Percentiles rank a stretch among this genome's conserved stretches.
phyloP scores from a whole-genome alignment of 2,797 vertebrate species.

The Malacoctenus gilli region DNA sequence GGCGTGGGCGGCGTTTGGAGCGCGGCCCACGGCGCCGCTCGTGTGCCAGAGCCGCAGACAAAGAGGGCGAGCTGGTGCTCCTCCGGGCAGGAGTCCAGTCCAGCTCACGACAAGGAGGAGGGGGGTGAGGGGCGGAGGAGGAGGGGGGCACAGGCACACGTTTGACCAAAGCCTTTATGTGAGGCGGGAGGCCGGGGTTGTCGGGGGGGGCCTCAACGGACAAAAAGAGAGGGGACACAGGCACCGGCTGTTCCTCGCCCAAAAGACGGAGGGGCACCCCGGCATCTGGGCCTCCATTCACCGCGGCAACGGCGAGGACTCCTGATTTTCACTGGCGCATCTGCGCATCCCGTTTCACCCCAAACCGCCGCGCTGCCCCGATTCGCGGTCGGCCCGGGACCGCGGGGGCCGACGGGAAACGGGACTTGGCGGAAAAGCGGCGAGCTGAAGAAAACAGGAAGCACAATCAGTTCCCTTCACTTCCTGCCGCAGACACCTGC shows the following conservation, averaged over 20 bases:
- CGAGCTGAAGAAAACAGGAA: conserved; percentile 78
- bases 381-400: too few species aligned
- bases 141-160: conserved; percentile 71
- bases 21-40: conserved; percentile 45
- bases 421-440: conserved; percentile 52
- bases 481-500: conserved; percentile 61
- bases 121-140: conserved; percentile 35
- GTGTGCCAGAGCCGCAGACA: conserved; percentile 66
- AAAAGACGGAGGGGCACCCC: conserved; percentile 37
- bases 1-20: conserved; percentile 62
- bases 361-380: too few species aligned
- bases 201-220: conserved; percentile 59
- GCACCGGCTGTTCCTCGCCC: conserved; percentile 53
- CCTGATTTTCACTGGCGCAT: conserved; percentile 1
- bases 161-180: conserved; percentile 68
- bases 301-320: conserved; percentile 49
- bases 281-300: conserved; percentile 68
- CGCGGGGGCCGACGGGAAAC: too few species aligned
- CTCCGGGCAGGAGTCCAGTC: conserved; percentile 62
- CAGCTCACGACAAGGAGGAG: conserved; percentile 11
- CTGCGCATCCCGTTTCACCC: too few species aligned
- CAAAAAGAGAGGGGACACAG: conserved; percentile 64
- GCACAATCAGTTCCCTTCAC: conserved; percentile 68
- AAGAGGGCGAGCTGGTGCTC: conserved; percentile 62
- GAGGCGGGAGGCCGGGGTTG: conserved; percentile 43